Conservation (phyloP, 1,140 invertebrate species). For the Lamellibrachia luymesi region DNA sequence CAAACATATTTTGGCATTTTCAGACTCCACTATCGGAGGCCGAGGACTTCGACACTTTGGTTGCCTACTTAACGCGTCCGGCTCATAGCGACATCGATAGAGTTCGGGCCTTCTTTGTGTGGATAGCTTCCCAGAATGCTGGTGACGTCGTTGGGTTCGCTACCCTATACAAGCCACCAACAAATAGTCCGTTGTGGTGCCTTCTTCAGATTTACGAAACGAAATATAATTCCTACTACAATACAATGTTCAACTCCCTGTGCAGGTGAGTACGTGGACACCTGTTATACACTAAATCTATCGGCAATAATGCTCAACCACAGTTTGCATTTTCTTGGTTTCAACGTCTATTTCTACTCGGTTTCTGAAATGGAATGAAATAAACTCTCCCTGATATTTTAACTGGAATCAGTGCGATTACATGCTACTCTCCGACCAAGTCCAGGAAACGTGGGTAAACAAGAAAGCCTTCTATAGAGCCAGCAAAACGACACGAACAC, state of each 20-base stretch:
- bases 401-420: no score
- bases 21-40: slow-evolving; percentile 24
- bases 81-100: slow-evolving; percentile 24
- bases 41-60: slow-evolving; percentile 16
- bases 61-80: slow-evolving; percentile 16
- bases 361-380: no score
- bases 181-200: slow-evolving; percentile 16
- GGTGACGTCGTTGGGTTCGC: slow-evolving; percentile 16
- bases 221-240: slow-evolving; percentile 20
- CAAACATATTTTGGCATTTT: not conserved
- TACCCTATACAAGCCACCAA: not conserved
- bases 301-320: no score
- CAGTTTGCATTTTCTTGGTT: no score
- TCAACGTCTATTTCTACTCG: no score
- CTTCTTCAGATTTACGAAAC: slow-evolving; percentile 17
- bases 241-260: slow-evolving; percentile 21
- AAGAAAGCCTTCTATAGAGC: no score
- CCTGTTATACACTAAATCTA: no score
- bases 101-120: slow-evolving; percentile 22
- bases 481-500: no score
- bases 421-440: no score
- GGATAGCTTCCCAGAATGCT: slow-evolving; percentile 20
- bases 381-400: no score
- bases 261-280: slow-evolving; percentile 21
- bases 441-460: no score